These are phyloP conservation scores for Condylura cristata DNA, from an alignment of 2,113 vertebrate species.

Conservation along the genomic window DNA sequence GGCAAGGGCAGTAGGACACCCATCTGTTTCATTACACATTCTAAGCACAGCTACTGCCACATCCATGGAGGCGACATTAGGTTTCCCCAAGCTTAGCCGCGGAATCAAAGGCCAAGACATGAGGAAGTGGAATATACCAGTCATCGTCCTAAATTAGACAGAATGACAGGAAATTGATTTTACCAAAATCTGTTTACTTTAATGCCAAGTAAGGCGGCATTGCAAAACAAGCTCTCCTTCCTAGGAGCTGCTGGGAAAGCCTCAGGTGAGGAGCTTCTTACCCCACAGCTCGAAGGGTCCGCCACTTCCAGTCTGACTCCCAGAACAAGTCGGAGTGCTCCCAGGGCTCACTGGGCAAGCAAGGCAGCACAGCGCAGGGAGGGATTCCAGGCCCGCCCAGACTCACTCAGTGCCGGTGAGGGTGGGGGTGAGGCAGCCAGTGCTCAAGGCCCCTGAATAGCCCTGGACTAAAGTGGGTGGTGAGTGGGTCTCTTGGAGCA, in stretches of 20 bases:
- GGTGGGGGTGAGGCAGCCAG: too few species aligned
- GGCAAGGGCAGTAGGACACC: background rate
- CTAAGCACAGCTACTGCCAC: background rate
- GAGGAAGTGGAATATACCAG: background rate
- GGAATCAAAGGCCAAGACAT: background rate
- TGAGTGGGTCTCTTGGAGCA: background rate
- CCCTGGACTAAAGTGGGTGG: background rate
- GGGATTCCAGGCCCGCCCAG: too few species aligned
- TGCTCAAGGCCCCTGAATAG: background rate
- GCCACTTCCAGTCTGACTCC: background rate
- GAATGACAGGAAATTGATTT: background rate
- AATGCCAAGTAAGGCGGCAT: background rate
- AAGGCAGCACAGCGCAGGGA: background rate
- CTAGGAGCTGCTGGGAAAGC: background rate
- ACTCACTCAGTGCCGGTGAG: too few species aligned
- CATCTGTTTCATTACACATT: background rate
- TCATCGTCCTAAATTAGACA: background rate
- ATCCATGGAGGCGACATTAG: background rate
- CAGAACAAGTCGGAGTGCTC: background rate
- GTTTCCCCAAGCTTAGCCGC: background rate
- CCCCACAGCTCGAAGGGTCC: background rate
- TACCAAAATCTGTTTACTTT: background rate
- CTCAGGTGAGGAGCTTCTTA: background rate
- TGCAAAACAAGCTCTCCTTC: background rate
- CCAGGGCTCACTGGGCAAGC: background rate